Evolutionary conservation across 2,888 invertebrate genomes (phyloP).

Genomic region (Torymus auratus): DNA sequence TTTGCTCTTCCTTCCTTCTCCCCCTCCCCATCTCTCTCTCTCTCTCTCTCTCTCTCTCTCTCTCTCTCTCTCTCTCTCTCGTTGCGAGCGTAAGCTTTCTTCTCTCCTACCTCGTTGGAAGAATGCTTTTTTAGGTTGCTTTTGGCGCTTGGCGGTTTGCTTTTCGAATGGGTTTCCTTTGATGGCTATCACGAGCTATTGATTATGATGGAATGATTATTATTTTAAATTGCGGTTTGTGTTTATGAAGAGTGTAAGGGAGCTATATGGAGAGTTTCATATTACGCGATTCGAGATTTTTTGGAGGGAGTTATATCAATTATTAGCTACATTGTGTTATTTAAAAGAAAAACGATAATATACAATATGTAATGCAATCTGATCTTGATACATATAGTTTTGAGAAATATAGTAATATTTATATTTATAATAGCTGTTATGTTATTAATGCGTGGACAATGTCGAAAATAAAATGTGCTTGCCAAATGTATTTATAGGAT

Average conservation of each 20-base stretch:
- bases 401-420: too few species aligned
- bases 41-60: background rate
- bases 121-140: background rate
- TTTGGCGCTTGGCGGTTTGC: background rate
- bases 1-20: background rate
- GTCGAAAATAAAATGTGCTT: too few species aligned
- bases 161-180: slow-evolving; percentile 2
- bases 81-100: background rate
- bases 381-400: too few species aligned
- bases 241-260: background rate
- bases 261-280: background rate
- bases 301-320: too few species aligned
- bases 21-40: background rate
- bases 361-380: too few species aligned
- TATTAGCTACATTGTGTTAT: too few species aligned
- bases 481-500: too few species aligned
- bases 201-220: slow-evolving; percentile 47
- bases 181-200: slow-evolving; percentile 41
- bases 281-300: background rate
- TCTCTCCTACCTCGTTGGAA: background rate
- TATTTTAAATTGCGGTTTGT: slow-evolving; percentile 42
- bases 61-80: background rate
- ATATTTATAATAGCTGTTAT: too few species aligned
- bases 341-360: too few species aligned
- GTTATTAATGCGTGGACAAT: too few species aligned